phyloP scores from a whole-genome alignment of 2,797 vertebrate species.

The Heteromormyrus szaboi region DNA sequence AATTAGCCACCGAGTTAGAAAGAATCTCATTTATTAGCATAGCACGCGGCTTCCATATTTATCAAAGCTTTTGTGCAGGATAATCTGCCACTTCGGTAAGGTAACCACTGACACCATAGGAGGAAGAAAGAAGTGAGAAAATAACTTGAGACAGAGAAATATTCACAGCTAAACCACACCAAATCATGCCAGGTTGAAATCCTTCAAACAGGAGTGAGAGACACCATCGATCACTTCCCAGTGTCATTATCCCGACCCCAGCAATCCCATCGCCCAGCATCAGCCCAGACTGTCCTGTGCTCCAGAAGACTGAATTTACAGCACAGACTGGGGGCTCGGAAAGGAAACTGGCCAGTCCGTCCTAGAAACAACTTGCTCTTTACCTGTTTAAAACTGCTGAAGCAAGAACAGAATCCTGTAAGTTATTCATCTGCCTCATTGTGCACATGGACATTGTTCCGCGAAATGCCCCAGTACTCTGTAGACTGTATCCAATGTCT shows the following conservation, averaged over 20 bases:
- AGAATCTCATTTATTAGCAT: background rate
- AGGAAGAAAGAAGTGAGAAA: background rate
- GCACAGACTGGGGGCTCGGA: background rate
- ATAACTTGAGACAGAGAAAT: background rate
- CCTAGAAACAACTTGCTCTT: background rate
- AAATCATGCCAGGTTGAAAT: background rate
- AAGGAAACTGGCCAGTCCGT: background rate
- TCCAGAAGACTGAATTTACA: background rate
- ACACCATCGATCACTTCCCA: background rate
- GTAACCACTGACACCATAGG: background rate
- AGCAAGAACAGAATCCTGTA: background rate
- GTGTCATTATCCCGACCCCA: background rate
- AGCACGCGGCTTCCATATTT: background rate
- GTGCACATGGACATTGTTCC: background rate
- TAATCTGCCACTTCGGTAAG: background rate
- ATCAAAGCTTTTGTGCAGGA: background rate
- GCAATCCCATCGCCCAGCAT: background rate
- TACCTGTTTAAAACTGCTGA: background rate
- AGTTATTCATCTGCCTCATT: background rate
- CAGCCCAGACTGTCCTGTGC: background rate
- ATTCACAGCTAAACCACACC: background rate
- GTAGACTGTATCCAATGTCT: background rate
- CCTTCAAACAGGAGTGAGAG: background rate
- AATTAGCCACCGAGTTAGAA: background rate
- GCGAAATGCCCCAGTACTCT: background rate